Percentiles rank a stretch among this genome's conserved stretches.
phyloP scores from a whole-genome alignment of 2,888 invertebrate species.

The Drosophila kuntzei region DNA sequence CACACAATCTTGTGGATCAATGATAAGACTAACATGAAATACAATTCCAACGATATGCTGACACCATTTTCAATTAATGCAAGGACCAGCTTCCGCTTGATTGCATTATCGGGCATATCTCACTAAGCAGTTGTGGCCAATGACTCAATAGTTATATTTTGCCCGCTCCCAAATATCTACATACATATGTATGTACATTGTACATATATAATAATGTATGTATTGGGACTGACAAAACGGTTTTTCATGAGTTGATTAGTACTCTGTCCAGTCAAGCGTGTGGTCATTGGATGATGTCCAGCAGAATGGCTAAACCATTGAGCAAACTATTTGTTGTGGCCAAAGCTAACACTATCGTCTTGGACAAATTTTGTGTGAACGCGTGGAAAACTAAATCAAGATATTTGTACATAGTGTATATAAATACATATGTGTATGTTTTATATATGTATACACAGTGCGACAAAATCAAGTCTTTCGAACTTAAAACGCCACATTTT shows the following conservation, averaged over 20 bases:
- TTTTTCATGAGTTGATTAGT: conserved; percentile 60
- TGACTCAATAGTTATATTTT: conserved; percentile 25
- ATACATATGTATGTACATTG: not conserved
- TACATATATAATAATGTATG: not conserved
- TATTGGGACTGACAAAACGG: conserved; percentile 41
- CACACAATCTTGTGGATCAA: conserved; percentile 26
- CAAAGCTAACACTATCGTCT: not conserved
- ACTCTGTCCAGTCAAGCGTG: conserved; percentile 44
- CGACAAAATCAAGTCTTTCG: no score
- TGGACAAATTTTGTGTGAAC: conserved; percentile 2
- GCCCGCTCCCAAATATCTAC: not conserved
- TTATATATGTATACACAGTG: no score
- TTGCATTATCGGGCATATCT: conserved; percentile 46
- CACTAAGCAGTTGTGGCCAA: conserved; percentile 35
- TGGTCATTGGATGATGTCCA: conserved; percentile 15
- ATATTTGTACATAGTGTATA: no score
- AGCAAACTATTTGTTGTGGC: conserved; percentile 37
- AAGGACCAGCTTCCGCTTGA: conserved; percentile 44
- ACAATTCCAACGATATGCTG: conserved; percentile 29
- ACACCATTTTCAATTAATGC: conserved; percentile 49
- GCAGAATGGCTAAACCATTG: conserved; percentile 31
- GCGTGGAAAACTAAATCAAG: not conserved
- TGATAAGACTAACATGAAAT: conserved; percentile 16
- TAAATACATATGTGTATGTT: no score
- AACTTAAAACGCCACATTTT: no score